Evolutionary conservation across 2,113 vertebrate species (phyloP).

Genomic region (Myodes glareolus): DNA sequence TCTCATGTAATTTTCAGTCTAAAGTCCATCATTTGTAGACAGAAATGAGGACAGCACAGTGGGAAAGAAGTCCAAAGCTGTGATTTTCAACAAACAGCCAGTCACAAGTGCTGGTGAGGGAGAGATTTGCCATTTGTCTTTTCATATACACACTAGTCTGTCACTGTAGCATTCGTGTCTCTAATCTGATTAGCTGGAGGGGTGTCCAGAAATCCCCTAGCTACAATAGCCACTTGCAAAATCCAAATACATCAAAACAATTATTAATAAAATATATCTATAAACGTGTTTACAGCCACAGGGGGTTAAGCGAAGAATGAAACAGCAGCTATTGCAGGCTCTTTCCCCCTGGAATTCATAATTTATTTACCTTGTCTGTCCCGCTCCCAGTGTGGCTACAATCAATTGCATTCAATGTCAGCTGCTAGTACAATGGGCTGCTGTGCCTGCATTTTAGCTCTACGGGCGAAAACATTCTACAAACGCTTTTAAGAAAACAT

Average conservation of each 20-base stretch:
- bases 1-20: slow-evolving; percentile 59
- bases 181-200: slow-evolving; percentile 82
- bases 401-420: slow-evolving; percentile 64
- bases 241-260: slow-evolving; percentile 80
- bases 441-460: not conserved
- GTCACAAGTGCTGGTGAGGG: slow-evolving; percentile 51
- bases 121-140: slow-evolving; percentile 80
- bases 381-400: slow-evolving; percentile 21
- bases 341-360: slow-evolving; percentile 26
- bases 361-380: slow-evolving; percentile 60
- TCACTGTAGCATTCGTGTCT: slow-evolving; percentile 57
- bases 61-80: slow-evolving; percentile 62
- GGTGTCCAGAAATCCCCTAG: slow-evolving; percentile 78
- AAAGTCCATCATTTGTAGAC: slow-evolving; percentile 60
- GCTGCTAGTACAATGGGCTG: slow-evolving; percentile 15
- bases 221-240: slow-evolving; percentile 77
- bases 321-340: slow-evolving; percentile 45
- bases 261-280: slow-evolving; percentile 74
- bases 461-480: not conserved
- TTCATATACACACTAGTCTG: slow-evolving; percentile 59
- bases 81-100: slow-evolving; percentile 76
- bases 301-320: slow-evolving; percentile 72
- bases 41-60: slow-evolving; percentile 50
- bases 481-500: not conserved
- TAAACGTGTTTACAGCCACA: slow-evolving; percentile 53